Evolutionary conservation across 2,113 vertebrate genomes (phyloP).

Genomic region (Brachyhypopomus occidentalis): DNA sequence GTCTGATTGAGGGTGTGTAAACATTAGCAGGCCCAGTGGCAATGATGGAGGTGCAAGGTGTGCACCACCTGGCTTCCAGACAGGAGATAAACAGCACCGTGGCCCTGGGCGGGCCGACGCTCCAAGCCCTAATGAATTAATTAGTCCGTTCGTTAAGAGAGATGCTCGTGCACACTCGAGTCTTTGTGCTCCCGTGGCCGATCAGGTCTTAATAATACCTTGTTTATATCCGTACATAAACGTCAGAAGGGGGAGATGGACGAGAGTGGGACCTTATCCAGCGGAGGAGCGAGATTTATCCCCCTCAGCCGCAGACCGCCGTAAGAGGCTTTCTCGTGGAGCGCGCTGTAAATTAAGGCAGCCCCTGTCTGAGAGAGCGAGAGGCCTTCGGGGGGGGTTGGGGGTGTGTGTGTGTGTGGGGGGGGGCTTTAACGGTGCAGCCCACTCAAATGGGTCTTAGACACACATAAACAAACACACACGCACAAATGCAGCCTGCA

Average conservation of each 20-base stretch:
- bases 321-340: slow-evolving; percentile 58
- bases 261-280: slow-evolving; percentile 33
- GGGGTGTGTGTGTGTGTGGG: slow-evolving; percentile 32
- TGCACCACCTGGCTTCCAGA: slow-evolving; percentile 57
- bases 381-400: slow-evolving; percentile 29
- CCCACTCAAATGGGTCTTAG: slow-evolving; percentile 17
- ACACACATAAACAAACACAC: slow-evolving; percentile 31
- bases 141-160: slow-evolving; percentile 56
- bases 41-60: slow-evolving; percentile 54
- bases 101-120: slow-evolving; percentile 36
- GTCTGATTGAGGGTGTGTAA: slow-evolving; percentile 47
- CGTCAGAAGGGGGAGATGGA: slow-evolving; percentile 50
- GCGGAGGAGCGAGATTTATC: slow-evolving; percentile 55
- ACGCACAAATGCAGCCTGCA: slow-evolving; percentile 8
- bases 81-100: slow-evolving; percentile 58
- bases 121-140: slow-evolving; percentile 61
- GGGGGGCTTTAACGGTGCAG: slow-evolving; percentile 39
- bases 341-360: slow-evolving; percentile 51
- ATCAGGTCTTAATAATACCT: slow-evolving; percentile 57
- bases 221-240: slow-evolving; percentile 59
- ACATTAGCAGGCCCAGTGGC: slow-evolving; percentile 50
- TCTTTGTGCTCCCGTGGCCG: slow-evolving; percentile 49
- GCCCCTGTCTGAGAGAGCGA: slow-evolving; percentile 37
- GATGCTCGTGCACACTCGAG: slow-evolving; percentile 23
- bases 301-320: slow-evolving; percentile 41